Evolutionary conservation across 2,888 invertebrate genomes (phyloP), one percentile per base, ranked within the genome.

Genomic region (Eristalinus aeneus): DNA sequence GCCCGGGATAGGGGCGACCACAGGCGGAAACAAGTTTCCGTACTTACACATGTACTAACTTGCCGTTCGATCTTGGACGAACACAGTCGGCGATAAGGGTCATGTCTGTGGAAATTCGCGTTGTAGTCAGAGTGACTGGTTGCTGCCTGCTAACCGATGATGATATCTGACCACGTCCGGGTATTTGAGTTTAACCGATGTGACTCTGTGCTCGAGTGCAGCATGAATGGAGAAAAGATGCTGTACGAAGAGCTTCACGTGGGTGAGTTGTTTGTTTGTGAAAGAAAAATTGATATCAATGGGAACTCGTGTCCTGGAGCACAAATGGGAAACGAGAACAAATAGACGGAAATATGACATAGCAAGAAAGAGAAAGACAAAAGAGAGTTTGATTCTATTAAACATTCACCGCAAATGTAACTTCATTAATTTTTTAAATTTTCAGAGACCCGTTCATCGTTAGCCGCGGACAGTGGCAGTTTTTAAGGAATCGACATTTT

Each of bases 1-100:
- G 11, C 22, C 56, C 11, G 56, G 4, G 23, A 56, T 31, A 31
- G 56, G 36, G 74, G 54, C 27, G n/a, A 75, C 65, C 60, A 32
- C 75, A 67, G 60, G 46, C 32, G 74, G 58, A 75, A 75, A 65
- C 64, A 6, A 60, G 27, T 27, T 60, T 46, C 46, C 46, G 46
- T 46, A 46, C 16, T 46, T 16, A n/a, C n/a, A n/a, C n/a, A 27
- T 27, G 27, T 27, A 46, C 46, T 46, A 46, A 63, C 1, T 2
- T 22, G 46, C 53, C 54, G 34, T 56, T 58, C 23, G 32, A 34
- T 56, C 31, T 53, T 22, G 16, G 27, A 31, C 31, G 58, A 27
- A n/a, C 20, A 16, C n/a, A 11, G 1, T 12, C 31, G 39, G 31
- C 39, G 20, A 16, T 39, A 53, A 32, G 46, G 61, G 32, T 61